Evolutionary conservation across 2,797 vertebrate genomes (phyloP).

Genomic region (Parambassis ranga): DNA sequence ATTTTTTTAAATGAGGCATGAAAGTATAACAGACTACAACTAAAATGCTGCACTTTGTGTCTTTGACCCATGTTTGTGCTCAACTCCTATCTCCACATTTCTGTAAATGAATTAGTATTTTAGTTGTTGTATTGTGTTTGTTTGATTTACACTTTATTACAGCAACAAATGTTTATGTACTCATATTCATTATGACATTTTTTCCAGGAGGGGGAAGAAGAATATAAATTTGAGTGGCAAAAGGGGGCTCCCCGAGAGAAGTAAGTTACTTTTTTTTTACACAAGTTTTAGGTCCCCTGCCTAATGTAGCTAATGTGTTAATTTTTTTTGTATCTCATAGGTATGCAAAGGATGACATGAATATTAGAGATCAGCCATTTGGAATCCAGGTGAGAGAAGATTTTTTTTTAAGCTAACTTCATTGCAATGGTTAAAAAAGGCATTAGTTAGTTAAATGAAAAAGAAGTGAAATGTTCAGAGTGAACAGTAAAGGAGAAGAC

Average conservation of each 20-base stretch:
- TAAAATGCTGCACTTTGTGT: neutral
- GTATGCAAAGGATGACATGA: slow-evolving; percentile 99
- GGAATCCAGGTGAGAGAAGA: slow-evolving; percentile 90
- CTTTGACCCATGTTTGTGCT: neutral
- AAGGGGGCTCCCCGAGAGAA: slow-evolving; percentile 96
- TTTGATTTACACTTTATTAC: no score
- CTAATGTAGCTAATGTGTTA: neutral
- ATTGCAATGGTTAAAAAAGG: no score
- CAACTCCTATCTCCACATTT: no score
- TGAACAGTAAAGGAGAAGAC: no score
- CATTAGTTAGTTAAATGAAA: no score
- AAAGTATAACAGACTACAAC: neutral
- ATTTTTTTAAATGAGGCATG: neutral
- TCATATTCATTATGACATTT: neutral
- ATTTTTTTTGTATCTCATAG: slow-evolving; percentile 67
- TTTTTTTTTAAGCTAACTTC: no score
- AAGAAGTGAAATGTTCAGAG: no score
- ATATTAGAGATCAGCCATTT: slow-evolving; percentile 98
- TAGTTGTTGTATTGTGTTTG: no score
- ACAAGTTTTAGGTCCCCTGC: neutral
- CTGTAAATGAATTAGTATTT: no score
- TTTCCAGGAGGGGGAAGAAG: slow-evolving; percentile 89
- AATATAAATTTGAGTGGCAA: slow-evolving; percentile 99
- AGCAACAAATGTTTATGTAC: neutral
- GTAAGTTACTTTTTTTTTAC: slow-evolving; percentile 74